These are phyloP conservation scores for Percopsis omiscomaycus DNA, from an alignment of 2,797 vertebrate species.

Conservation along the genomic window DNA sequence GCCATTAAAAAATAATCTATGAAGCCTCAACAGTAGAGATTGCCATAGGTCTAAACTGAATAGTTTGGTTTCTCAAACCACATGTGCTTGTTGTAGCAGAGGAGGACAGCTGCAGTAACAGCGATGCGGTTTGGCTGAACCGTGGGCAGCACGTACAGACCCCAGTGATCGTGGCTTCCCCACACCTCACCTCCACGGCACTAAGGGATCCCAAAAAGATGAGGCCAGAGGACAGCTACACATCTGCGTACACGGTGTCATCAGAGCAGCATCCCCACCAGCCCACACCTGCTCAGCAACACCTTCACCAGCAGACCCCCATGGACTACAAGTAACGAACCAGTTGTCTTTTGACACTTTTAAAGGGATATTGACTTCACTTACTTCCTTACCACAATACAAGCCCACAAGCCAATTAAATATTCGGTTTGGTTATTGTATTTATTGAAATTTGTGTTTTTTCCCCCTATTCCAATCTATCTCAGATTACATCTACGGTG, in stretches of 20 bases:
- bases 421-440: too few relatives aligned
- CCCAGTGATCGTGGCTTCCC: slow-evolving; percentile 95
- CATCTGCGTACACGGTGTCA: slow-evolving; percentile 95
- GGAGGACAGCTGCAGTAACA: slow-evolving; percentile 93
- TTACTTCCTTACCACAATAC: too few relatives aligned
- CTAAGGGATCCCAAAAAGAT: slow-evolving; percentile 93
- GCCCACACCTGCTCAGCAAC: slow-evolving; percentile 75
- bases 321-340: slow-evolving; percentile 93
- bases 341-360: background rate
- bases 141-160: slow-evolving; percentile 89
- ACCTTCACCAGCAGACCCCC: slow-evolving; percentile 86
- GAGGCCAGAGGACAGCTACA: slow-evolving; percentile 91
- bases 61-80: background rate
- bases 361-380: slow-evolving; percentile 16
- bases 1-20: too few relatives aligned
- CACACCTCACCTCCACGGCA: slow-evolving; percentile 95
- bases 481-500: too few relatives aligned
- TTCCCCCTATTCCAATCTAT: too few relatives aligned
- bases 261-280: slow-evolving; percentile 75
- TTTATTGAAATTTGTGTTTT: too few relatives aligned
- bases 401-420: too few relatives aligned
- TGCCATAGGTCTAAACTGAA: too few relatives aligned
- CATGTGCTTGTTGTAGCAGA: background rate
- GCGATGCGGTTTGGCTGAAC: slow-evolving; percentile 83
- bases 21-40: too few relatives aligned